These are phyloP conservation scores for Quadroppia sp. DNA, from an alignment of 2,888 invertebrate species.

Conservation along the genomic window DNA sequence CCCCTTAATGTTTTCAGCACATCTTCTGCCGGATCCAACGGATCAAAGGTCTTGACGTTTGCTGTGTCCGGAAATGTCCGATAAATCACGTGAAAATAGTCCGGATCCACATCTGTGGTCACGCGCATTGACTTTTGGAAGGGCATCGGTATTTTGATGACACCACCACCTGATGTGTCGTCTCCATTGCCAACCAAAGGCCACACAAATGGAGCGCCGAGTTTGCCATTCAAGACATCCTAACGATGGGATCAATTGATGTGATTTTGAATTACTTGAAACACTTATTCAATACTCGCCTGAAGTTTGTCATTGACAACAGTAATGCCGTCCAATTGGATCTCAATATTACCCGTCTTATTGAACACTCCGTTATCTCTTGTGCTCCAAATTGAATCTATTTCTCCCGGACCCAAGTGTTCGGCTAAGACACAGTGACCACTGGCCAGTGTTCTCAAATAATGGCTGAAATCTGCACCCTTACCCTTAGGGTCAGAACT, in stretches of 20 bases:
- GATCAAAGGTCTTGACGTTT: not conserved
- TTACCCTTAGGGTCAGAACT: no score
- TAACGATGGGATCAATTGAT: not conserved
- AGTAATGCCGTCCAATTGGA: not conserved
- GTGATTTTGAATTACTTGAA: no score
- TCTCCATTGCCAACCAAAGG: conserved; percentile 3
- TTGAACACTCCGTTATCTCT: not conserved
- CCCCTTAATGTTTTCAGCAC: not conserved
- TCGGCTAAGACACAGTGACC: not conserved
- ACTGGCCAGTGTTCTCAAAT: no score
- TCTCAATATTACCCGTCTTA: not conserved
- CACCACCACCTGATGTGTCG: conserved; percentile 1
- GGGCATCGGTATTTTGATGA: not conserved
- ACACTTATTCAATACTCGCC: no score
- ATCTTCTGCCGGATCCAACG: not conserved
- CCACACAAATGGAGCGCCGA: not conserved
- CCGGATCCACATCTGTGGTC: not conserved
- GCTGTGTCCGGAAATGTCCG: not conserved
- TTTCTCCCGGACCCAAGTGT: not conserved
- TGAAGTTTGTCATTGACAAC: not conserved
- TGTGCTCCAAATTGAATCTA: not conserved
- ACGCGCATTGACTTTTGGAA: not conserved
- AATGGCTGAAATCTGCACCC: no score
- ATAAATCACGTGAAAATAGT: not conserved
- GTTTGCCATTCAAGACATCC: not conserved